These are phyloP conservation scores for Colossoma macropomum DNA, from an alignment of 2,113 vertebrate species.

Conservation along the genomic window DNA sequence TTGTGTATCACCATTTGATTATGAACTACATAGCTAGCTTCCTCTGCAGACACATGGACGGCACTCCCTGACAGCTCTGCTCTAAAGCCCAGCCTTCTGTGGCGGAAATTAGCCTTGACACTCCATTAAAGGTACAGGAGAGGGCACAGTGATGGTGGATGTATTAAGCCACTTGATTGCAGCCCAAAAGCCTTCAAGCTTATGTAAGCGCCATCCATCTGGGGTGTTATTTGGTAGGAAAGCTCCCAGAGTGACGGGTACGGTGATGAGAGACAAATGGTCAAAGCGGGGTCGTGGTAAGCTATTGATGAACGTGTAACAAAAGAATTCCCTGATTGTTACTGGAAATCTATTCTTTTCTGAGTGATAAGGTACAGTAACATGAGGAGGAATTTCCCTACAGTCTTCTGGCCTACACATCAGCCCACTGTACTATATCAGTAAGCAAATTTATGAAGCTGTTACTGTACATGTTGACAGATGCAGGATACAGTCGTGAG, in stretches of 20 bases:
- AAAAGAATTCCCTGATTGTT: not conserved
- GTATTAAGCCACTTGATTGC: slow-evolving; percentile 53
- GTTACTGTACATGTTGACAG: slow-evolving; percentile 26
- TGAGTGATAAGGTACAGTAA: not conserved
- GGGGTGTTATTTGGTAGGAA: slow-evolving; percentile 29
- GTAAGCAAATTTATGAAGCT: slow-evolving; percentile 24
- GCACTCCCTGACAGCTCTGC: not conserved
- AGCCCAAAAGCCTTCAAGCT: slow-evolving; percentile 45
- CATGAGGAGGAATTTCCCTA: not conserved
- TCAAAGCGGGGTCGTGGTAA: not conserved
- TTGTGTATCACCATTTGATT: not conserved
- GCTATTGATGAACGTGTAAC: not conserved
- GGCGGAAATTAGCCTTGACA: slow-evolving; percentile 43
- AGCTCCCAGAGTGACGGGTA: not conserved
- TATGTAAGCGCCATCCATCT: slow-evolving; percentile 48
- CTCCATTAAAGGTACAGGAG: slow-evolving; percentile 36
- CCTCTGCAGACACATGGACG: not conserved
- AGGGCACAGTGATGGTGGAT: slow-evolving; percentile 41
- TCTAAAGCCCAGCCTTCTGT: not conserved
- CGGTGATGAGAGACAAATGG: slow-evolving; percentile 37
- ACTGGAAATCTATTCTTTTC: not conserved
- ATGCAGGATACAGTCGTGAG: slow-evolving; percentile 4
- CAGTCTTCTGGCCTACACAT: not conserved
- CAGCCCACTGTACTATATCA: not conserved
- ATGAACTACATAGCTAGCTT: not conserved